Evolutionary conservation across 2,888 invertebrate genomes (phyloP).

Genomic region (Slavum lentiscoides): DNA sequence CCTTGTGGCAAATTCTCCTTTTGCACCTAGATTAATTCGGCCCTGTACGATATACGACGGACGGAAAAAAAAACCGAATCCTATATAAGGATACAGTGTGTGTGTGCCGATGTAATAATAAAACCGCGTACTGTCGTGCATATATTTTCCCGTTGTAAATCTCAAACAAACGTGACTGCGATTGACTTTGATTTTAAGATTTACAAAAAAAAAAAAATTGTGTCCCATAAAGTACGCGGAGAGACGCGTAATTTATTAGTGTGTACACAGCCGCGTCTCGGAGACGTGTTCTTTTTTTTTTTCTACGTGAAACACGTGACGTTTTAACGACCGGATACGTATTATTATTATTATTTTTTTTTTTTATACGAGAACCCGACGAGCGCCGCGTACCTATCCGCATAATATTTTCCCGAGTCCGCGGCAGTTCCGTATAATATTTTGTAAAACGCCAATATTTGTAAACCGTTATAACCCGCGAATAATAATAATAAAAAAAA

Average conservation of each 20-base stretch:
- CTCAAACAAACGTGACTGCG: background rate
- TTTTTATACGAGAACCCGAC: constrained; percentile 34
- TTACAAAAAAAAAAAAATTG: constrained; percentile 9
- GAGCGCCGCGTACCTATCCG: background rate
- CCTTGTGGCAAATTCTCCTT: too few species aligned
- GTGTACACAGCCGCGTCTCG: background rate
- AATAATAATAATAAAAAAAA: too few species aligned
- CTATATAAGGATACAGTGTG: too few species aligned
- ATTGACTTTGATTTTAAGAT: constrained; percentile 18
- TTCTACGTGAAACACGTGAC: constrained; percentile 41
- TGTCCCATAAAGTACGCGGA: constrained; percentile 11
- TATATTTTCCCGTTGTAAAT: constrained; percentile 5
- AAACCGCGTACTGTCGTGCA: background rate
- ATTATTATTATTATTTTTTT: background rate
- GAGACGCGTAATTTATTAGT: constrained; percentile 21
- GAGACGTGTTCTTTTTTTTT: background rate
- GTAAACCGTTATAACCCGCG: background rate
- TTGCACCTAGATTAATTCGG: too few species aligned
- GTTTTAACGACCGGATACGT: constrained; percentile 51
- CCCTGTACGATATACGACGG: too few species aligned
- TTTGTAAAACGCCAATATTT: background rate
- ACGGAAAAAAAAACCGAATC: too few species aligned
- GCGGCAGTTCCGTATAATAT: background rate
- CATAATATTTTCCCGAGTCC: constrained; percentile 3
- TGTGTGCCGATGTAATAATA: background rate